Evolutionary conservation across 2,797 vertebrate species (phyloP).

Genomic region (Gambusia yucatana): DNA sequence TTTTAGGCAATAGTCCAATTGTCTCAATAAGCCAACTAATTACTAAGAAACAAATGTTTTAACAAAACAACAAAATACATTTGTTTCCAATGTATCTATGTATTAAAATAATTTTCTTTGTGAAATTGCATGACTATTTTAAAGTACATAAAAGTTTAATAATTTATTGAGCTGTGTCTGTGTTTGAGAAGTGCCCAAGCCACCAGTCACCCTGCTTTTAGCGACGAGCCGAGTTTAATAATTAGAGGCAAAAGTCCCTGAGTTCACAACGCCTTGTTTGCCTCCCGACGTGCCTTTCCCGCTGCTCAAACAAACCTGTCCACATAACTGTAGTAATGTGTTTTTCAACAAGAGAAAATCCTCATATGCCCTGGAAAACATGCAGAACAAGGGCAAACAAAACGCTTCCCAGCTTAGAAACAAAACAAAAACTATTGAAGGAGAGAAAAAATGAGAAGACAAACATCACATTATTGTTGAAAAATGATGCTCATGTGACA

Average conservation of each 20-base stretch:
- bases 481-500: background rate
- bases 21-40: background rate
- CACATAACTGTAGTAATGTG: background rate
- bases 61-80: background rate
- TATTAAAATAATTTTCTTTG: background rate
- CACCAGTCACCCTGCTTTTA: background rate
- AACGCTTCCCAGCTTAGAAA: background rate
- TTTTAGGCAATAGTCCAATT: background rate
- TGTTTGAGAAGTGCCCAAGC: constrained; percentile 9
- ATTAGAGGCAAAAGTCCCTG: constrained; percentile 43
- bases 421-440: background rate
- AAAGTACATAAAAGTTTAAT: background rate
- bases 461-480: no score
- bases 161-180: no score
- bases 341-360: background rate
- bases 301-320: constrained; percentile 42
- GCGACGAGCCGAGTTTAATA: constrained; percentile 42
- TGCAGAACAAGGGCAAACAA: background rate
- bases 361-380: background rate
- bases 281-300: constrained; percentile 22
- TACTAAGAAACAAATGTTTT: background rate
- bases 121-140: background rate
- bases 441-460: background rate
- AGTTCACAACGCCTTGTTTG: constrained; percentile 9
- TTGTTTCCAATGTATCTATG: background rate